Conservation (phyloP, 2,113 vertebrate genomes). For the Cygnus buccinator region DNA sequence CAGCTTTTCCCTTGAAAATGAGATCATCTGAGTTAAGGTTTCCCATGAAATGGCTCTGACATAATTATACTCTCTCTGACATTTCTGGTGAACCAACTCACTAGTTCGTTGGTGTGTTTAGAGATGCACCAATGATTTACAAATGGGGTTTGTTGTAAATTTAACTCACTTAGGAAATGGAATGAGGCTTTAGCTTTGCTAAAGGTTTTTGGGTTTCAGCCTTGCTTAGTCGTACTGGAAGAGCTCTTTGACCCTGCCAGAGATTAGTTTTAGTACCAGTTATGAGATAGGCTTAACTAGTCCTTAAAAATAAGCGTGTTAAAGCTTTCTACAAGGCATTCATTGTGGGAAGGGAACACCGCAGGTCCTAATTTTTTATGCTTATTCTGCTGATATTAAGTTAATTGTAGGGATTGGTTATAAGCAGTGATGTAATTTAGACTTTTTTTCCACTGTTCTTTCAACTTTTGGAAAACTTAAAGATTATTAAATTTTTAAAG, state of each 20-base stretch:
- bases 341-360: background rate
- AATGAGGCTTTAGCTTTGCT: background rate
- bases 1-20: conserved; percentile 8
- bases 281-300: conserved; percentile 25
- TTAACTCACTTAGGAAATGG: background rate
- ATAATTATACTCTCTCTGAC: background rate
- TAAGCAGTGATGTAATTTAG: background rate
- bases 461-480: background rate
- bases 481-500: background rate
- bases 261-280: conserved; percentile 19
- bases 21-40: conserved; percentile 20
- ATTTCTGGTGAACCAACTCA: background rate
- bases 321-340: background rate
- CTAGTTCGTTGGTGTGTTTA: background rate
- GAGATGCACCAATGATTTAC: background rate
- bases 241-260: conserved; percentile 25
- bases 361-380: background rate
- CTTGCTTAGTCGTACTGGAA: background rate
- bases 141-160: background rate
- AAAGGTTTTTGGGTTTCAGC: background rate
- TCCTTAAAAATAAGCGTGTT: background rate
- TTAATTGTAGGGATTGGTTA: background rate
- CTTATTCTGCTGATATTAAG: background rate
- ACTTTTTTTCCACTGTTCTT: background rate
- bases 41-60: background rate